A percentile compares a stretch with the other conserved stretches of the same genome.
Conservation (phyloP, 2,797 vertebrate species). For the Sebastes minor region DNA sequence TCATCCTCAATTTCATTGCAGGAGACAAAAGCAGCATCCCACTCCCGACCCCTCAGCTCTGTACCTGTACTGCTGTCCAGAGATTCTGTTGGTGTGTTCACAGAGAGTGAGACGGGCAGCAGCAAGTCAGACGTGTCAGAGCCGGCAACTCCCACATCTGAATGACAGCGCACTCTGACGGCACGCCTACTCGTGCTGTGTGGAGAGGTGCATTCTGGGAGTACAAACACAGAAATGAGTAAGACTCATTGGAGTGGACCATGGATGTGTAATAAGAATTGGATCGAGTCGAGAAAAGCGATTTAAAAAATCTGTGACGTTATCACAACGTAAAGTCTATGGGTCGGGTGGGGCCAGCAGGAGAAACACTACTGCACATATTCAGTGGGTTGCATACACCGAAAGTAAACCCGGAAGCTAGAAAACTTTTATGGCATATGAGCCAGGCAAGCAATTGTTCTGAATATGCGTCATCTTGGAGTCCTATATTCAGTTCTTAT, state of each 20-base stretch:
- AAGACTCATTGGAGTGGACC: not conserved
- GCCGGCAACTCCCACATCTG: slow-evolving; percentile 8
- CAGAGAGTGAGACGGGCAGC: slow-evolving; percentile 13
- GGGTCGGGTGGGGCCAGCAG: not conserved
- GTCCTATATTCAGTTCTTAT: not conserved
- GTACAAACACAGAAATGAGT: slow-evolving; percentile 5
- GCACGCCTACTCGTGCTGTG: slow-evolving; percentile 20
- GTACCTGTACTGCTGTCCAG: slow-evolving; percentile 61
- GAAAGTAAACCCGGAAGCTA: not conserved
- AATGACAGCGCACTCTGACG: not conserved
- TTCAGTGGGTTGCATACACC: not conserved
- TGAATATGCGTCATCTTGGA: not conserved
- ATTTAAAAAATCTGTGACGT: not conserved
- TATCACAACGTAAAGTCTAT: not conserved
- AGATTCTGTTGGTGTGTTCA: slow-evolving; percentile 17
- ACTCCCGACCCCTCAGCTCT: not conserved
- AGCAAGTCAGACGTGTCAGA: slow-evolving; percentile 10
- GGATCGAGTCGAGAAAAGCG: not conserved
- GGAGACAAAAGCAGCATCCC: too few species aligned
- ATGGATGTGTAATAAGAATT: not conserved
- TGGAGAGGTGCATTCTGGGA: slow-evolving; percentile 56
- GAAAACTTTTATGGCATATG: not conserved
- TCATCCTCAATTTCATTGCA: too few species aligned
- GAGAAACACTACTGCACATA: not conserved
- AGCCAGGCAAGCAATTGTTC: not conserved